A percentile compares a stretch with the other conserved stretches of the same genome.
Evolutionary conservation across 2,113 vertebrate genomes (phyloP).

Genomic region (Aleadryas rufinucha): DNA sequence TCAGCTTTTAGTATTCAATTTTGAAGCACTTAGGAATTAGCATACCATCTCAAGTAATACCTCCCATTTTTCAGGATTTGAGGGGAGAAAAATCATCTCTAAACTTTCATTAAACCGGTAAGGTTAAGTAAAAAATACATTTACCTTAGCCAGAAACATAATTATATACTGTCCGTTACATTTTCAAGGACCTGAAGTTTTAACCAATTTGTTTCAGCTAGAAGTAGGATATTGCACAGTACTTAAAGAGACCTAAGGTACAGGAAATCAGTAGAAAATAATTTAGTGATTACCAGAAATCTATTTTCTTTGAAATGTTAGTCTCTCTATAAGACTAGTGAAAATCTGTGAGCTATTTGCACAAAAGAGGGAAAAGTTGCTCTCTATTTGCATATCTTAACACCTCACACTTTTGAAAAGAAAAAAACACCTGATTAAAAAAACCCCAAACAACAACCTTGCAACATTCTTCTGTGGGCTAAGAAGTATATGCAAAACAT

Average conservation of each 20-base stretch:
- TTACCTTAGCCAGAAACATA: neutral
- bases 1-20: neutral
- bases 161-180: neutral
- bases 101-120: neutral
- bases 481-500: neutral
- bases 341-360: neutral
- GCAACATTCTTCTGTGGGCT: neutral
- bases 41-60: neutral
- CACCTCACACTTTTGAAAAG: neutral
- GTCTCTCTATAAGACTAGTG: neutral
- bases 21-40: neutral
- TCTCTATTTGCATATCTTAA: neutral
- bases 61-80: neutral
- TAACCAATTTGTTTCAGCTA: neutral
- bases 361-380: neutral
- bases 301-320: neutral
- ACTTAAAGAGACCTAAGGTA: neutral
- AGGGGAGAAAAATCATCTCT: neutral
- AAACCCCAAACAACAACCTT: neutral
- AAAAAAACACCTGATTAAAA: neutral
- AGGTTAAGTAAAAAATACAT: neutral
- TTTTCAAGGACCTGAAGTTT: neutral
- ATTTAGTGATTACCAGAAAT: neutral
- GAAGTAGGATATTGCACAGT: neutral
- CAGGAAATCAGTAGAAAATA: neutral